Conservation (phyloP, 2,888 invertebrate genomes). For the Cantharis nigra region DNA sequence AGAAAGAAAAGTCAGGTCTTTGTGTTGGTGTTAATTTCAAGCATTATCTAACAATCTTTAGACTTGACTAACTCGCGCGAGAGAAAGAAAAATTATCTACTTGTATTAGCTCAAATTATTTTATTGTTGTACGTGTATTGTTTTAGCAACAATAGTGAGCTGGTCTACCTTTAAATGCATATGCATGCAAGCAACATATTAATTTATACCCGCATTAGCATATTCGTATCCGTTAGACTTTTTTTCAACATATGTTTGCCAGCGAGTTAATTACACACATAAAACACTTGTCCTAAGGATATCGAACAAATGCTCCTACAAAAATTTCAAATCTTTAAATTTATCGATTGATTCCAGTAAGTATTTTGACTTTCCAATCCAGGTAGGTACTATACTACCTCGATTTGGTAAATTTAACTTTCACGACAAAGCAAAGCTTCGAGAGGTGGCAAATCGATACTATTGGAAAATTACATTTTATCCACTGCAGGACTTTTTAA, state of each 20-base stretch:
- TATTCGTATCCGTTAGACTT: slow-evolving; percentile 59
- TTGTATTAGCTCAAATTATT: slow-evolving; percentile 46
- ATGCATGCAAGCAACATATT: slow-evolving; percentile 59
- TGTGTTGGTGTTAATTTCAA: slow-evolving; percentile 57
- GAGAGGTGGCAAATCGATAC: neutral
- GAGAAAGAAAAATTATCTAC: slow-evolving; percentile 58
- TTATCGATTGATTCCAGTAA: slow-evolving; percentile 8
- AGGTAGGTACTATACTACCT: neutral
- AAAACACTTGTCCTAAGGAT: slow-evolving; percentile 37
- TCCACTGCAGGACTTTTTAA: no score
- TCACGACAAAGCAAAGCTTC: neutral
- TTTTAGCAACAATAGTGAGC: slow-evolving; percentile 41
- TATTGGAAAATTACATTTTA: neutral
- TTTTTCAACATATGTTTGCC: slow-evolving; percentile 56
- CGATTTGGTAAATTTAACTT: neutral
- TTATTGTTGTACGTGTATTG: slow-evolving; percentile 47
- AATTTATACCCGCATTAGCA: slow-evolving; percentile 59
- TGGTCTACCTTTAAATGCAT: slow-evolving; percentile 53
- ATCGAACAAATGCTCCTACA: slow-evolving; percentile 27
- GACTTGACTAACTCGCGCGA: slow-evolving; percentile 58
- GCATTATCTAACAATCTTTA: slow-evolving; percentile 58
- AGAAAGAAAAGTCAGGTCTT: slow-evolving; percentile 37
- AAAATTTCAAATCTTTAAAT: slow-evolving; percentile 17
- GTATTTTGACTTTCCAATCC: neutral
- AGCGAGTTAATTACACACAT: slow-evolving; percentile 54